These are phyloP conservation scores for Andrena trimmerana DNA, from an alignment of 2,888 invertebrate genomes.

Conservation along the genomic window DNA sequence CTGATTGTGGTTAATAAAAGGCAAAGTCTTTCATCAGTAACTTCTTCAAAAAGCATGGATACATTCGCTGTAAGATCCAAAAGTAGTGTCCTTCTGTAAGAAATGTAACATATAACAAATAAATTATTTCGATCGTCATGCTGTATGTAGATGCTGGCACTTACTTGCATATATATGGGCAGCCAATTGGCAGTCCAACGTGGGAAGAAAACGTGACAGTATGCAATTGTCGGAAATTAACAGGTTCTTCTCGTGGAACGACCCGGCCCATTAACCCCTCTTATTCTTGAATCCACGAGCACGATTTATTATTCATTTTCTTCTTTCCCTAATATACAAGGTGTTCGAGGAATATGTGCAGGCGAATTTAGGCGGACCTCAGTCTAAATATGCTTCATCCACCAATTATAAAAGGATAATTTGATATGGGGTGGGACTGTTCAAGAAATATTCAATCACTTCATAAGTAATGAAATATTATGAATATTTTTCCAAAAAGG, in stretches of 20 bases:
- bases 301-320: constrained; percentile 39
- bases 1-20: too few species aligned
- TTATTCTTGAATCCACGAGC: background rate
- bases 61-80: too few species aligned
- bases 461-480: too few species aligned
- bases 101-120: background rate
- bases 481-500: too few species aligned
- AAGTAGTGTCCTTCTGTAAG: too few species aligned
- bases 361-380: background rate
- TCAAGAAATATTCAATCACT: too few species aligned
- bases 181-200: constrained; percentile 25
- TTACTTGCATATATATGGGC: background rate
- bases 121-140: background rate
- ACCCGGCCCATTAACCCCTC: constrained; percentile 51
- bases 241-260: constrained; percentile 31
- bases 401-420: too few species aligned
- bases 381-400: background rate
- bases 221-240: constrained; percentile 54
- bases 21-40: too few species aligned
- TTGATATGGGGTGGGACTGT: too few species aligned
- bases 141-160: background rate
- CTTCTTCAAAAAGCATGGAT: too few species aligned
- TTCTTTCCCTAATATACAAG: background rate
- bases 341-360: background rate
- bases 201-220: constrained; percentile 47